Evolutionary conservation across 1,140 invertebrate species (phyloP), one percentile per base, ranked within the genome.

Genomic region (Holcopasites calliopsidis): DNA sequence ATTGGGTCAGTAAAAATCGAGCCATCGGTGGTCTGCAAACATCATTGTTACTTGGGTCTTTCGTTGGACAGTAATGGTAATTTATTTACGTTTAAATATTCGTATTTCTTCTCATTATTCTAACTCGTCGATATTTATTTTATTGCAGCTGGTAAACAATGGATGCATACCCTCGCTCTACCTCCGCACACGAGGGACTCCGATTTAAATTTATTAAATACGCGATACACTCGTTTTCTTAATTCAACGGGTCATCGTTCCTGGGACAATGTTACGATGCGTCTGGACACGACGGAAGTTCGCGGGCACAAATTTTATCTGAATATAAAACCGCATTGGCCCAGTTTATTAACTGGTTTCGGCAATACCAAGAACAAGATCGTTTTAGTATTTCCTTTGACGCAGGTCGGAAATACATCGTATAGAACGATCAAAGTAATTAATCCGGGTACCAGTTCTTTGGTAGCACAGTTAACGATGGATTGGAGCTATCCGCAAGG

Each of bases 361-460:
- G 85, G 89, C 62, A 80, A 76, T 62, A 79, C 76, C 76, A 91
- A 86, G 68, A 92, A 92, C 82, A 90, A 90, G 76, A 91, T 91
- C 61, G 86, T 92, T 47, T 87, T 97, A 68, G 92, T 92, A 69
- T 97, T 97, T 92, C 96, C 96, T 11, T 88, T 97, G 35, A 97
- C 96, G 7, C 96, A 97, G 91, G 94, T 97, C 74, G 95, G 95
- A 57, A 97, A 97, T 88, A 93, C 93, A 42, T 94, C 95, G n/a
- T 94, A 95, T 71, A 89, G 92, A 75, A 92, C 93, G 61, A 87
- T 95, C 47, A 92, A 92, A 44, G 84, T 95, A 40, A 85, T 91
- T 70, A 96, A 96, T 91, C 95, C 95, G 47, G 93, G 93, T 35
- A 90, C 91, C 82, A 92, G 91, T 86, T 92, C 93, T 68, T 74